Evolutionary conservation across 92 coral and sea anemone species (phyloP).

Genomic region (Siderastrea siderea): DNA sequence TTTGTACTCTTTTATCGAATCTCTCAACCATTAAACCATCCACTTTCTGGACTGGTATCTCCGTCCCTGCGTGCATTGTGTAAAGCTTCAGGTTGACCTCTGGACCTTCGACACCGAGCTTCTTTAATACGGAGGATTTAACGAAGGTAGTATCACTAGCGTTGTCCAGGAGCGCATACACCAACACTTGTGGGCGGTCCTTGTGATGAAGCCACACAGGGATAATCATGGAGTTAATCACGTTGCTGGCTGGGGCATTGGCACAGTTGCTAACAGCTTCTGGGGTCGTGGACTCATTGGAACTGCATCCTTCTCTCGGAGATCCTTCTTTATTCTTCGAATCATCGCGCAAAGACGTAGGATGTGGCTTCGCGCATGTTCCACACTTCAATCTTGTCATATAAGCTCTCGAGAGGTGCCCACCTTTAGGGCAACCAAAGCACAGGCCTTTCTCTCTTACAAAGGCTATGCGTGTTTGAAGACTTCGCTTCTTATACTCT

Average conservation of each 20-base stretch:
- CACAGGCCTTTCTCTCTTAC: conserved; percentile 57
- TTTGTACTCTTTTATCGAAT: conserved; percentile 16
- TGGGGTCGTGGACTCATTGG: neutral
- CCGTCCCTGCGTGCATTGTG: conserved; percentile 49
- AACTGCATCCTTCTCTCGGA: too few relatives aligned
- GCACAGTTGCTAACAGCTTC: neutral
- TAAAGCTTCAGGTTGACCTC: conserved; percentile 50
- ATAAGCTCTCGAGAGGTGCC: conserved; percentile 65
- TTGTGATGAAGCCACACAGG: conserved; percentile 68
- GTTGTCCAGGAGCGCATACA: conserved; percentile 64
- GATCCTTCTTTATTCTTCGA: conserved; percentile 26
- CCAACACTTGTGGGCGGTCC: conserved; percentile 52
- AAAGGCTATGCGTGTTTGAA: conserved; percentile 41
- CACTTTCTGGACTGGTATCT: conserved; percentile 46
- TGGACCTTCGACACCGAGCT: conserved; percentile 68
- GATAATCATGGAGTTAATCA: conserved; percentile 41
- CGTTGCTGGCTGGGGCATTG: neutral
- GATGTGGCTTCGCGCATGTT: conserved; percentile 73
- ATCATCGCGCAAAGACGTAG: conserved; percentile 66
- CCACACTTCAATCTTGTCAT: conserved; percentile 47
- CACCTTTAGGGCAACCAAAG: conserved; percentile 68
- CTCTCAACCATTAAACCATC: conserved; percentile 46
- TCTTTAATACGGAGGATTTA: conserved; percentile 19
- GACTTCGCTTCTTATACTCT: conserved; percentile 24
- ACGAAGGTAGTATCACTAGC: conserved; percentile 82